Percentiles rank a stretch among this genome's conserved stretches.
Conservation (phyloP, 2,797 vertebrate genomes). For the Danio aesculapii region DNA sequence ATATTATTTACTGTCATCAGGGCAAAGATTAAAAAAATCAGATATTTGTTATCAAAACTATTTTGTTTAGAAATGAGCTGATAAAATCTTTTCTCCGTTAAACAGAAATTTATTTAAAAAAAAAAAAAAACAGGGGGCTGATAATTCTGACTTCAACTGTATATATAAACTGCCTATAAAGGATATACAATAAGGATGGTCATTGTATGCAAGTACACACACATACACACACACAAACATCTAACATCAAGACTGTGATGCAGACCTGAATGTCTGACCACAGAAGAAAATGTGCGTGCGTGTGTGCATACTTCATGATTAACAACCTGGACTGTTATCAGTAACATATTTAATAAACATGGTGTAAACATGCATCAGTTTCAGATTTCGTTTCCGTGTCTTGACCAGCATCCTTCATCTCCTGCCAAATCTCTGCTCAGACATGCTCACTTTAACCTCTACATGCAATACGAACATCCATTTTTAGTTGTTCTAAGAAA, state of each 20-base stretch:
- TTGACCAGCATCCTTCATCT: neutral
- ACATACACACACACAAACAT: neutral
- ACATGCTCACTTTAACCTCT: neutral
- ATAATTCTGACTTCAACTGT: too few relatives aligned
- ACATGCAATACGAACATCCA: neutral
- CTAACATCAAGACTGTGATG: neutral
- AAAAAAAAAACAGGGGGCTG: too few relatives aligned
- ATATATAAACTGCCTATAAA: too few relatives aligned
- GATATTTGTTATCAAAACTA: too few relatives aligned
- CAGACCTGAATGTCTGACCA: neutral
- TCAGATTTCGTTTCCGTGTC: neutral
- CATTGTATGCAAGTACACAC: too few relatives aligned
- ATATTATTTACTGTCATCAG: too few relatives aligned
- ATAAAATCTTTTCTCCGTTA: too few relatives aligned
- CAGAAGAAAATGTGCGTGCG: neutral
- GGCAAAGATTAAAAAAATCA: too few relatives aligned
- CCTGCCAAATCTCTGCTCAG: neutral
- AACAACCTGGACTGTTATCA: neutral
- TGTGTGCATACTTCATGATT: neutral
- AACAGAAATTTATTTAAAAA: too few relatives aligned
- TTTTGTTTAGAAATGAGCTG: too few relatives aligned
- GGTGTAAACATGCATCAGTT: neutral
- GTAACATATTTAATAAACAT: constrained; percentile 10
- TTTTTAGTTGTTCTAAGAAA: constrained; percentile 2
- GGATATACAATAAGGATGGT: too few relatives aligned